Conservation (phyloP, 2,113 vertebrate genomes). For the Coregonus clupeaformis region DNA sequence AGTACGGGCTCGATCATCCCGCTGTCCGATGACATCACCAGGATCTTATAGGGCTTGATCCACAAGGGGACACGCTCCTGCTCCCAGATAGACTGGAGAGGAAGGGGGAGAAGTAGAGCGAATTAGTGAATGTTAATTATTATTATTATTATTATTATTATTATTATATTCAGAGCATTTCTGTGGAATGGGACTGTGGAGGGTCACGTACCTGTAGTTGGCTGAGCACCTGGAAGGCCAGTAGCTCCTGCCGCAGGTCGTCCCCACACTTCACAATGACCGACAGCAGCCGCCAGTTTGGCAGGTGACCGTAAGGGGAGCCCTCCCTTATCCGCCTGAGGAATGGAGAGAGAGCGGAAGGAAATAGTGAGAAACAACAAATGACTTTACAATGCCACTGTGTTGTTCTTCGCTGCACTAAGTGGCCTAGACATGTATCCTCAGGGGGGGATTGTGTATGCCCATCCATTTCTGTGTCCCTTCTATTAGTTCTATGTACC, state of each 20-base stretch:
- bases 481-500: not conserved
- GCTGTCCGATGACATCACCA: slow-evolving; percentile 94
- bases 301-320: slow-evolving; percentile 91
- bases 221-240: slow-evolving; percentile 92
- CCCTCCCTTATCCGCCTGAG: slow-evolving; percentile 88
- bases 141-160: not conserved
- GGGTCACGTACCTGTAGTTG: slow-evolving; percentile 84
- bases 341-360: not conserved
- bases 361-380: not conserved
- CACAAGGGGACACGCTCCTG: slow-evolving; percentile 91
- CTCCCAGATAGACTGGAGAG: slow-evolving; percentile 85
- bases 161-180: not conserved
- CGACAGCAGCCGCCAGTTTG: slow-evolving; percentile 89
- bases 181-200: not conserved
- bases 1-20: slow-evolving; percentile 98
- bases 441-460: not conserved
- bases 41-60: slow-evolving; percentile 96
- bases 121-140: not conserved
- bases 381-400: not conserved
- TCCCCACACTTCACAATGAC: slow-evolving; percentile 97
- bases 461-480: not conserved
- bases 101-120: slow-evolving; percentile 6
- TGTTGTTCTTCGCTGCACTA: too few relatives aligned
- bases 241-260: slow-evolving; percentile 91
- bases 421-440: not conserved